Base-by-base conservation (phyloP, 64 coral and sea anemone genomes). In the Montipora foliosa region DNA sequence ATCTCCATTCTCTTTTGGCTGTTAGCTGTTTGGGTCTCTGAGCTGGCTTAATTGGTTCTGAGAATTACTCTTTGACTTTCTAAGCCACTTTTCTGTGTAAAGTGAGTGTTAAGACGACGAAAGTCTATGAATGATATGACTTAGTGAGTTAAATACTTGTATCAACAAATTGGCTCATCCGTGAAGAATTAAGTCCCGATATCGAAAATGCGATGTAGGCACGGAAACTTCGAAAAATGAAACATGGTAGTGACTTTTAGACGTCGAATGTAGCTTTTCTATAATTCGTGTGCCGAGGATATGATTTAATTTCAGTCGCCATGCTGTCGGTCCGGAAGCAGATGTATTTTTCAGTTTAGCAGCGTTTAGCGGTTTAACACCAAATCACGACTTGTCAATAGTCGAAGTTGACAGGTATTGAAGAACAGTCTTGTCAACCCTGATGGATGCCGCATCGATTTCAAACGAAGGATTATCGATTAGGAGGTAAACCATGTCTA, bases 321-420 rank as follows among this genome's bases (percentile, higher is more conserved):
- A 13, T 20, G 8, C 8, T 71, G 82, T 86, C 82, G 82, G 16
- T 46, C 67, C 46, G 66, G 82, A 86, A 86, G 19, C 82, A 86
- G 82, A 86, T 86, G 82, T 67, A 46, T 19, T 5, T 29, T 49
- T 19, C 1, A 78, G 3, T 47, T 78, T 49, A 49, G 46, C 3
- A 78, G 46, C 44, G 17, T 21, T 49, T 86, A 13, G 66, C 82
- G 47, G 45, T 86, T 86, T 86, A 86, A 64, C 82, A 86, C 82
- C 66, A 86, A 71, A 60, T 86, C 49, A 86, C 70, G 20, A 86
- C 62, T 49, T 86, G 82, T 86, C 82, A 86, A 11, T 70, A 69
- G n/a, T 50, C 17, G 1, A 70, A 86, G 62, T 6, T 72, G 82
- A 86, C 82, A 86, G 82, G 48, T 49, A 49, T 78, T 17, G n/a